Conservation (phyloP, 2,888 invertebrate species). For the Ochropleura plecta region DNA sequence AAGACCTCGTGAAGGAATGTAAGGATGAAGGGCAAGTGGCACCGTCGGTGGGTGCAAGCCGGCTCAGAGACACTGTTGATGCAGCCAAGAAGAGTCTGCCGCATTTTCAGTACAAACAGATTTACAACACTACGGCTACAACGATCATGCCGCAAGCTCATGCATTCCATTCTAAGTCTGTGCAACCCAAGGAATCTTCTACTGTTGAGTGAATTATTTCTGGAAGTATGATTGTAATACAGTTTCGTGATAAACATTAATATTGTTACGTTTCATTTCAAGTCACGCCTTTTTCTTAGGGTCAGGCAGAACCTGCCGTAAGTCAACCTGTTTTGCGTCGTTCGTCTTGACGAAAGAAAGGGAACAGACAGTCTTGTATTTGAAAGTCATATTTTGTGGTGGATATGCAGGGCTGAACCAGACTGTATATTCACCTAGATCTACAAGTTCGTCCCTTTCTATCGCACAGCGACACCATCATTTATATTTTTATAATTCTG, state of each 20-base stretch:
- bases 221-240: slow-evolving; percentile 13
- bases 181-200: slow-evolving; percentile 20
- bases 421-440: background rate
- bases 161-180: slow-evolving; percentile 39
- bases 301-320: no score
- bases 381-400: background rate
- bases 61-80: slow-evolving; percentile 80
- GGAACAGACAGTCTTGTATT: no score
- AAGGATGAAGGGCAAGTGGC: slow-evolving; percentile 68
- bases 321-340: background rate
- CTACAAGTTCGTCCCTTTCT: background rate
- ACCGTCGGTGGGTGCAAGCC: slow-evolving; percentile 69
- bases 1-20: slow-evolving; percentile 78
- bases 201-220: slow-evolving; percentile 31
- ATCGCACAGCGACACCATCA: background rate
- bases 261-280: slow-evolving; percentile 6
- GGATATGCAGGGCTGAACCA: background rate
- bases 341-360: no score
- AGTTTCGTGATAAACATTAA: slow-evolving; percentile 5
- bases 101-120: slow-evolving; percentile 82
- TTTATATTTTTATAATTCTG: no score
- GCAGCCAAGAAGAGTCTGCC: slow-evolving; percentile 81
- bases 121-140: slow-evolving; percentile 83
- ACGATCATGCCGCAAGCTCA: slow-evolving; percentile 79
- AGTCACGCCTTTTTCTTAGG: background rate